Evolutionary conservation across 2,888 invertebrate species (phyloP).

Genomic region (Pristionchus maxplancki): DNA sequence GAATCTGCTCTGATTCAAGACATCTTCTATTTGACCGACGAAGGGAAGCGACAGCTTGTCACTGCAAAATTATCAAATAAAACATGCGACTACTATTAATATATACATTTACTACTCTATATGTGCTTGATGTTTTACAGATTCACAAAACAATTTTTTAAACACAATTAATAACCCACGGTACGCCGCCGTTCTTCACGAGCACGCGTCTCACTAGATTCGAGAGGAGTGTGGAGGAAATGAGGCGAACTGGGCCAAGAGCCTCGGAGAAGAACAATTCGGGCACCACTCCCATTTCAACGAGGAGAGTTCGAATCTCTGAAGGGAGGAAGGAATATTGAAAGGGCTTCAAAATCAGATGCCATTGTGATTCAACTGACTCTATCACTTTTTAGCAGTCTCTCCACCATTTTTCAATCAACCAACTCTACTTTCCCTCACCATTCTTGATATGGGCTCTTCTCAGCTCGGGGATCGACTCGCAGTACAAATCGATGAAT

Average conservation of each 20-base stretch:
- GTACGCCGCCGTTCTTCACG: no score
- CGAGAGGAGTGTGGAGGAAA: constrained; percentile 11
- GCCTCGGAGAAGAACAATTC: constrained; percentile 33
- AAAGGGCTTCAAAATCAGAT: neutral
- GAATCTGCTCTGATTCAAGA: constrained; percentile 34
- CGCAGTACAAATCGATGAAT: constrained; percentile 48
- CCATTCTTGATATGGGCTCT: constrained; percentile 36
- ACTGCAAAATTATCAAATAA: neutral
- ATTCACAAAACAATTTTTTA: no score
- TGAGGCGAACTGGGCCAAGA: constrained; percentile 18
- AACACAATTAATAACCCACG: neutral
- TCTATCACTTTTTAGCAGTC: neutral
- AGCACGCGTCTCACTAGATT: constrained; percentile 27
- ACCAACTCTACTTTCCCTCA: neutral
- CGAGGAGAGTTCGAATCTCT: constrained; percentile 4
- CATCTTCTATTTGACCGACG: neutral
- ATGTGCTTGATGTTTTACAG: no score
- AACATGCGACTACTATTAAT: no score
- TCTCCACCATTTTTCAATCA: no score
- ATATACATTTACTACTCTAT: no score
- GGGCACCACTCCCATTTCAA: constrained; percentile 9
- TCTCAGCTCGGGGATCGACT: constrained; percentile 47
- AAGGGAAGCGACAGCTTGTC: neutral
- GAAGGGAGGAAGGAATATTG: neutral
- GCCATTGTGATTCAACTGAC: neutral